Evolutionary conservation across 1,140 invertebrate species (phyloP), one percentile per base, ranked within the genome.

Genomic region (Epicauta chinensis): DNA sequence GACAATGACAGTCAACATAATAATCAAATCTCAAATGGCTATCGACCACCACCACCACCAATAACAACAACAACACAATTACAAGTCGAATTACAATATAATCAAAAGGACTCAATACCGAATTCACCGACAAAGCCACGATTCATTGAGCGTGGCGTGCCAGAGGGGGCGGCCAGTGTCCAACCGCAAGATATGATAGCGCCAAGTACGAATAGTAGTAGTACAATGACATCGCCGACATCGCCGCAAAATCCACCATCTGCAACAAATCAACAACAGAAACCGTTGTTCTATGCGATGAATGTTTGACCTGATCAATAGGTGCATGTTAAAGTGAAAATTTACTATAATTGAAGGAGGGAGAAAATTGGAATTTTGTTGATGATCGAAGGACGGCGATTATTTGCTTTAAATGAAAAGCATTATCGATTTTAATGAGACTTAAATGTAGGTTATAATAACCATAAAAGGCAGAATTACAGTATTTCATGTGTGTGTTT

Each of bases 131-230:
- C 66, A 6, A 71, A 71, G 55, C 64, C 68, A 9, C 63, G 69
- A 32, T 71, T 69, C 39, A 73, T 75, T 6, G 80, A 82, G 63
- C 73, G 80, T 7, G 80, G 80, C 2, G 78, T 82, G 4, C 80
- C 81, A 3, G 81, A 82, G 58, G 81, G 81, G 13, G 76, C 77
- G 1, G 80, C 79, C 0, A 80, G 78, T 32, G 73, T 78, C 0
- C 74, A 77, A 0, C 70, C 77, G 2, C 78, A 81, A 51, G 76
- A 78, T 57, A 69, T 67, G 38, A 45, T 63, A 14, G 66, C 69
- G 37, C 35, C 59, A 17, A 65, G 39, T 36, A 68, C 61, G 47
- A 68, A 68, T 31, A 71, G 63, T 40, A 71, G 63, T 40, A 67
- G 66, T 43, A 67, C 63, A 16, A 73, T 75, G 65, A 71, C 75